A percentile compares a stretch with the other conserved stretches of the same genome.
phyloP scores from a whole-genome alignment of 1,140 invertebrate species.

The Zeugodacus cucurbitae region DNA sequence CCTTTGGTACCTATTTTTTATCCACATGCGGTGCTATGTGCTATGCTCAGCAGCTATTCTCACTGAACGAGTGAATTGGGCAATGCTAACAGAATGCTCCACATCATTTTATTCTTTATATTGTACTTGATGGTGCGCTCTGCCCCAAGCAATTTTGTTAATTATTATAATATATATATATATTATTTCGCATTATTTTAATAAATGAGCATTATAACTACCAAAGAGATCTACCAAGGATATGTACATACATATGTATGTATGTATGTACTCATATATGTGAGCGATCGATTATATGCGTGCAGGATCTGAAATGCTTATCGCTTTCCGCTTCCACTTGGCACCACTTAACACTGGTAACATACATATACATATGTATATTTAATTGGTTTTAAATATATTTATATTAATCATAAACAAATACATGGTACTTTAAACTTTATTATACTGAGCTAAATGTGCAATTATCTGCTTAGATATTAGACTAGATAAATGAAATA shows the following conservation, averaged over 20 bases:
- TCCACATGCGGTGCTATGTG: not conserved
- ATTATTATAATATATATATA: not conserved
- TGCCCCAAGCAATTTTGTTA: not conserved
- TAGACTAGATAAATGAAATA: not conserved
- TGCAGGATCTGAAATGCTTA: not conserved
- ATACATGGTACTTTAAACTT: not conserved
- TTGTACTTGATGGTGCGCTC: slow-evolving; percentile 6
- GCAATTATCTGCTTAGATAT: not conserved
- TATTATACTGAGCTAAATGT: not conserved
- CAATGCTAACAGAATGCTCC: not conserved
- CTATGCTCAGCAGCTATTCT: not conserved
- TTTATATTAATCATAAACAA: not conserved
- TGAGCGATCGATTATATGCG: not conserved
- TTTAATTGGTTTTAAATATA: not conserved
- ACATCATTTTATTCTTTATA: not conserved
- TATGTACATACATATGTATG: not conserved
- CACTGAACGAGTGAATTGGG: not conserved
- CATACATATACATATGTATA: not conserved
- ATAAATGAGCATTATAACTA: not conserved
- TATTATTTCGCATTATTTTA: not conserved
- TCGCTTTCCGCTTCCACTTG: not conserved
- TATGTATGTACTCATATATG: not conserved
- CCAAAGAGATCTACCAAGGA: slow-evolving; percentile 5
- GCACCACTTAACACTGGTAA: not conserved
- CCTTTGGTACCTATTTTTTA: not conserved